A percentile compares a stretch with the other conserved stretches of the same genome.
Evolutionary conservation across 2,113 vertebrate species (phyloP).

Genomic region (Chaenogobius annularis): DNA sequence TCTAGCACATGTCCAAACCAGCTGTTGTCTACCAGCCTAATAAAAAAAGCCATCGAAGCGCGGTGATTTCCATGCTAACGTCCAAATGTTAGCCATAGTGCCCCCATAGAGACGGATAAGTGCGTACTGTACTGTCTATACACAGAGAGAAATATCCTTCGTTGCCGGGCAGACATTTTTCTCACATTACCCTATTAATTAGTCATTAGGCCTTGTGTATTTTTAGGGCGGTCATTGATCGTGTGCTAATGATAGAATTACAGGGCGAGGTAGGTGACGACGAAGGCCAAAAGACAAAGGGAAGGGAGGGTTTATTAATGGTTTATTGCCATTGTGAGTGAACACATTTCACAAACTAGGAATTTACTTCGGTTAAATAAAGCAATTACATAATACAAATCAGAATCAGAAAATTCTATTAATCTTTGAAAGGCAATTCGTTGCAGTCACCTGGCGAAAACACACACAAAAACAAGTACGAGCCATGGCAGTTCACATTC

Average conservation of each 20-base stretch:
- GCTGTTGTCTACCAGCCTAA: background rate
- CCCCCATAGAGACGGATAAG: too few species aligned
- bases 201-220: conserved; percentile 59
- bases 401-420: too few species aligned
- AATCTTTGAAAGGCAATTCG: too few species aligned
- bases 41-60: background rate
- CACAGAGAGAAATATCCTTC: conserved; percentile 27
- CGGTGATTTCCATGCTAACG: conserved; percentile 12
- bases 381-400: too few species aligned
- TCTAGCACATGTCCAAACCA: background rate
- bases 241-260: conserved; percentile 56
- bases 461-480: too few species aligned
- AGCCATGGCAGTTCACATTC: too few species aligned
- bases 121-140: conserved; percentile 1
- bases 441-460: too few species aligned
- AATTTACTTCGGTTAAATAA: too few species aligned
- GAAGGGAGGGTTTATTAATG: conserved; percentile 2
- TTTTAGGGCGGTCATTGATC: conserved; percentile 57
- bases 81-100: too few species aligned
- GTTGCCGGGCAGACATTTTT: conserved; percentile 53
- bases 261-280: conserved; percentile 11
- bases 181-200: conserved; percentile 70
- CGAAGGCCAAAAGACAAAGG: conserved; percentile 18
- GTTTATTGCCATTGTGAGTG: too few species aligned
- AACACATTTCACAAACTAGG: too few species aligned